Conservation (phyloP, 2,797 vertebrate genomes). For the Agapornis canus region DNA sequence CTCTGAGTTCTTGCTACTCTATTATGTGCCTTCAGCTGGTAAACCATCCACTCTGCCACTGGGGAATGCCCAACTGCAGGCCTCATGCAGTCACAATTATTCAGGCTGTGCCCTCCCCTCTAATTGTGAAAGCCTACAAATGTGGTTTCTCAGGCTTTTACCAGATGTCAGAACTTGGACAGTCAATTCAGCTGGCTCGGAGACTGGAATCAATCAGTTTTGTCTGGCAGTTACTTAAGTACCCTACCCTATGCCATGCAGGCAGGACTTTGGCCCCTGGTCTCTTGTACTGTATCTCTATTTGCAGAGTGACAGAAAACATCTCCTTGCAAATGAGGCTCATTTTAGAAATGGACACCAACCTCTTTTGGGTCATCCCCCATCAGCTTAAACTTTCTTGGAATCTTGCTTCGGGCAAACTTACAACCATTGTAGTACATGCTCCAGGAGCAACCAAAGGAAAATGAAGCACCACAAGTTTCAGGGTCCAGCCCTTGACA, state of each 20-base stretch:
- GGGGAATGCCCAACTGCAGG: neutral
- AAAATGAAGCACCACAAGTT: constrained; percentile 95
- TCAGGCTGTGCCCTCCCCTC: neutral
- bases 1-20: neutral
- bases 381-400: constrained; percentile 96
- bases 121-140: constrained; percentile 25
- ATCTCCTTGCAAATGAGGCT: constrained; percentile 31
- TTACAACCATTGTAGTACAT: constrained; percentile 99
- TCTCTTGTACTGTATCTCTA: neutral
- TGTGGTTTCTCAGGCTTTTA: constrained; percentile 15
- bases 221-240: constrained; percentile 46
- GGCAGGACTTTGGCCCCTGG: neutral
- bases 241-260: neutral
- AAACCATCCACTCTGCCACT: neutral
- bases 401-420: constrained; percentile 97
- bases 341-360: constrained; percentile 56
- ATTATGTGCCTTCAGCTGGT: neutral
- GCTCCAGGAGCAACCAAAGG: constrained; percentile 99
- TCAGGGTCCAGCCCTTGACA: constrained; percentile 95
- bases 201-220: constrained; percentile 29
- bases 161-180: constrained; percentile 49
- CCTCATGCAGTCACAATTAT: neutral
- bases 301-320: constrained; percentile 27
- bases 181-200: constrained; percentile 23
- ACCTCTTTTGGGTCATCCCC: constrained; percentile 96